Percentiles rank a stretch among this genome's conserved stretches.
phyloP scores from a whole-genome alignment of 2,888 invertebrate genomes.

The Lycaena phlaeas region DNA sequence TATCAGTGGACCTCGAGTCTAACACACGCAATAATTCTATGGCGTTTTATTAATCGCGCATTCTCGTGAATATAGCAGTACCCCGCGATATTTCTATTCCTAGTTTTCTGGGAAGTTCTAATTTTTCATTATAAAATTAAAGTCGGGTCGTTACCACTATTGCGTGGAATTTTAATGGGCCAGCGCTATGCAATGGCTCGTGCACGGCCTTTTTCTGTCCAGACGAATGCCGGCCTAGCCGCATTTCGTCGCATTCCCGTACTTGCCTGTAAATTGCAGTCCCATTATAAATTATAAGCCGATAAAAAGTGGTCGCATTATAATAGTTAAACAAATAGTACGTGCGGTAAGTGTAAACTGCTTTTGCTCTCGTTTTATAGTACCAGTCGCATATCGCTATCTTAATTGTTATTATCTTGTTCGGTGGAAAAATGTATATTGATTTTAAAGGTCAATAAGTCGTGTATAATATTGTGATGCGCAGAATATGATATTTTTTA shows the following conservation, averaged over 20 bases:
- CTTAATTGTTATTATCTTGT: slow-evolving; percentile 1
- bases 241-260: slow-evolving; percentile 34
- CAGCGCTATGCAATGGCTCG: slow-evolving; percentile 34
- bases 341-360: slow-evolving; percentile 15
- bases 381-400: neutral
- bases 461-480: too few species aligned
- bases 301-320: slow-evolving; percentile 19
- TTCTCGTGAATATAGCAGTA: neutral
- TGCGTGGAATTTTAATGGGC: slow-evolving; percentile 59
- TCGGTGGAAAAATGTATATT: neutral
- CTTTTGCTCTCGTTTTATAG: neutral
- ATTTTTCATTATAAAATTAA: slow-evolving; percentile 14
- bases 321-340: slow-evolving; percentile 20
- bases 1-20: too few species aligned
- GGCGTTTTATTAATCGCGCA: too few species aligned
- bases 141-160: slow-evolving; percentile 25
- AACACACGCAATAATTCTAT: too few species aligned
- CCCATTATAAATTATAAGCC: slow-evolving; percentile 21
- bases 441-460: neutral
- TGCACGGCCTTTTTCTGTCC: slow-evolving; percentile 33
- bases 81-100: slow-evolving; percentile 3
- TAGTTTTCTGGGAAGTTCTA: slow-evolving; percentile 11
- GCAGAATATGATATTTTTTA: neutral
- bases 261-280: slow-evolving; percentile 19
- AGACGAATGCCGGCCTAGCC: slow-evolving; percentile 18